Conservation (phyloP, 2,113 vertebrate genomes). For the rabbit (Oryctolagus cuniculus) region DNA sequence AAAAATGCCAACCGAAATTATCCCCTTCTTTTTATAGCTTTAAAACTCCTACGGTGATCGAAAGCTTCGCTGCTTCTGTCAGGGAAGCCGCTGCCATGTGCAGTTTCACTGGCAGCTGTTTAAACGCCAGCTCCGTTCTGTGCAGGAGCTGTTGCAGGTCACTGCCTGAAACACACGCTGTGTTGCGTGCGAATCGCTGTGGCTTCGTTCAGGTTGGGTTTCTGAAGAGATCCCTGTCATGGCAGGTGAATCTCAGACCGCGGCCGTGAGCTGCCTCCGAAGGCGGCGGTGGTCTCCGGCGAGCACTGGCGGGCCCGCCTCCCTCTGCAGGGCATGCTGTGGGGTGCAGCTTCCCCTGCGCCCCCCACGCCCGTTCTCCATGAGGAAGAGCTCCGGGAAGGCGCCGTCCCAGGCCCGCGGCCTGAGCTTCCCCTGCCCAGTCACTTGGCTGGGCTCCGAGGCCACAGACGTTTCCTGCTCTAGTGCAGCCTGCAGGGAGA, state of each 20-base stretch:
- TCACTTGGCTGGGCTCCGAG: no score
- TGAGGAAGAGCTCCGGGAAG: no score
- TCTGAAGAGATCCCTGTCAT: background rate
- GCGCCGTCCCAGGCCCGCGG: no score
- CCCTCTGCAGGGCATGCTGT: background rate
- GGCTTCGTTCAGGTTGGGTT: constrained; percentile 19
- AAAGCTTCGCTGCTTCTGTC: constrained; percentile 45
- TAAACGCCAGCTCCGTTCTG: background rate
- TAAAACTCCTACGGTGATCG: background rate
- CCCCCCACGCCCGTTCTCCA: no score
- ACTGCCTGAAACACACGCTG: background rate
- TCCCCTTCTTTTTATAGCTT: background rate
- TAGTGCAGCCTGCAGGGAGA: no score
- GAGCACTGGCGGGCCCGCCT: background rate
- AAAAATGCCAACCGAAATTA: background rate
- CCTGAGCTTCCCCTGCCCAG: no score
- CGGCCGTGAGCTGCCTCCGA: background rate
- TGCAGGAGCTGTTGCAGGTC: background rate
- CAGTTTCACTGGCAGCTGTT: background rate
- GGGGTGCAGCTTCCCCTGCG: no score
- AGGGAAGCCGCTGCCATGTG: background rate
- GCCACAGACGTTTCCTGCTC: no score
- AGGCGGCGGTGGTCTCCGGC: background rate
- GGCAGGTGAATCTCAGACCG: background rate
- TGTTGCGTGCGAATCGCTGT: constrained; percentile 39